Conservation (phyloP, 1,140 invertebrate species). For the Conus betulinus region DNA sequence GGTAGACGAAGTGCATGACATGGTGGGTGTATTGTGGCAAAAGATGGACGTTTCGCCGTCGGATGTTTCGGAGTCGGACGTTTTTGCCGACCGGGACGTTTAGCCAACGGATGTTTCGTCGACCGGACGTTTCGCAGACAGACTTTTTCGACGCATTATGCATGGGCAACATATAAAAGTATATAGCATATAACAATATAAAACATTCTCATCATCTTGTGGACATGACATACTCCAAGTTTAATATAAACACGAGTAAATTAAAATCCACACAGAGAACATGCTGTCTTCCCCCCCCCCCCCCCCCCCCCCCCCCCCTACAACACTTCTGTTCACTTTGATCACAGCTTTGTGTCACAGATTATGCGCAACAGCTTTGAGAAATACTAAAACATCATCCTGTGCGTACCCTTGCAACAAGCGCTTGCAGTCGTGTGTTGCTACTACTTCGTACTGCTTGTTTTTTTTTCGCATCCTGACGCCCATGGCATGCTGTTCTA, state of each 20-base stretch:
- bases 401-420: constrained; percentile 25
- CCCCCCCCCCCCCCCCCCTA: neutral
- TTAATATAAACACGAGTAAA: constrained; percentile 1
- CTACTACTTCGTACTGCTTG: constrained; percentile 7
- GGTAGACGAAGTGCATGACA: too few species aligned
- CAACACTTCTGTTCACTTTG: neutral
- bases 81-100: neutral
- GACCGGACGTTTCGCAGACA: constrained; percentile 5
- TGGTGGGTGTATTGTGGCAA: too few species aligned
- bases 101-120: neutral
- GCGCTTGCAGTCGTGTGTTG: constrained; percentile 17
- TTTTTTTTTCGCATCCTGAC: neutral
- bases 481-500: neutral
- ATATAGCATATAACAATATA: neutral
- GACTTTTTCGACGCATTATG: constrained; percentile 1
- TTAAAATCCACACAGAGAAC: constrained; percentile 8
- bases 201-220: constrained; percentile 9
- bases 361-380: constrained; percentile 13
- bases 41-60: neutral
- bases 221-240: constrained; percentile 7
- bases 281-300: neutral
- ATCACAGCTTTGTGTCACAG: constrained; percentile 24
- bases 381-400: constrained; percentile 21
- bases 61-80: neutral
- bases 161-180: constrained; percentile 8